Conservation (phyloP, 2,888 invertebrate genomes). For the Agrochola lota region DNA sequence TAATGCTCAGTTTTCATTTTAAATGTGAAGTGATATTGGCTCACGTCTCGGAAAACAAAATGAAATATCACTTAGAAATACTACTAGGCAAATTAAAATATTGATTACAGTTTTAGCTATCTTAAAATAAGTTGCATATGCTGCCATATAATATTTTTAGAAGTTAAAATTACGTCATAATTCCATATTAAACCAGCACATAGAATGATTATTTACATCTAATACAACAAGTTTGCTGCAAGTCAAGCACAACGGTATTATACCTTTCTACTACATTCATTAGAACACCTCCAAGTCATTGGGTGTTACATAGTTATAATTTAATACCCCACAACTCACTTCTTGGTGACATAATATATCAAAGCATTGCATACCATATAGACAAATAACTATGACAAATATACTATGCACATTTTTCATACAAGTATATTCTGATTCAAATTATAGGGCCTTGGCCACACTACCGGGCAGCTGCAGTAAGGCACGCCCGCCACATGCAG, state of each 20-base stretch:
- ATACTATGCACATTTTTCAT: constrained; percentile 1
- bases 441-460: not conserved
- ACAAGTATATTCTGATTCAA: not conserved
- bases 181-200: not conserved
- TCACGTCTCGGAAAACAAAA: not conserved
- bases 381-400: constrained; percentile 7
- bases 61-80: not conserved
- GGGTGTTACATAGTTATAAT: constrained; percentile 12
- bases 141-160: constrained; percentile 21
- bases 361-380: not conserved
- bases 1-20: not conserved
- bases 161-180: not conserved
- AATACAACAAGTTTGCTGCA: constrained; percentile 3
- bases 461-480: too few species aligned
- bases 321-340: not conserved
- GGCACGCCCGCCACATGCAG: not conserved
- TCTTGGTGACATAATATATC: not conserved
- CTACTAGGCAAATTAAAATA: constrained; percentile 4
- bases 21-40: not conserved
- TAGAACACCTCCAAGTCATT: not conserved
- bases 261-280: not conserved
- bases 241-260: not conserved
- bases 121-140: not conserved
- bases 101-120: constrained; percentile 12
- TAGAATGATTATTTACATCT: constrained; percentile 30